Base-by-base conservation (phyloP, 2,888 invertebrate species). In the Nebria salina region DNA sequence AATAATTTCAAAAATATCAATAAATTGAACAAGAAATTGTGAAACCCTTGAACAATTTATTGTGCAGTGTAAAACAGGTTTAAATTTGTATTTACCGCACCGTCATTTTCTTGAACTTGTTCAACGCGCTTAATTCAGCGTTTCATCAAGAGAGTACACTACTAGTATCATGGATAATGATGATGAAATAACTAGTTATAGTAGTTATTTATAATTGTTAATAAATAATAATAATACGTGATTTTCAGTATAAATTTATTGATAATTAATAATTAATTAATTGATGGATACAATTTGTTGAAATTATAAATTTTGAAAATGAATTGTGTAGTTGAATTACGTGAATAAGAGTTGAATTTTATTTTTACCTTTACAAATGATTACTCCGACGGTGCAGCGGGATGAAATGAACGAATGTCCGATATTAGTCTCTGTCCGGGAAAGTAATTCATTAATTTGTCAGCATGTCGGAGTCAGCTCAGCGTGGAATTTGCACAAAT, bases 381-480 rank as follows among this genome's bases (percentile, higher is more conserved):
- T 73, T 20, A 73, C 65, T 72, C 72, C 64, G 72, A 77, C 77
- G 65, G 72, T 78, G 73, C 73, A 73, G 41, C 65, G 72, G 78
- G 54, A 76, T 78, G 78, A 72, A 78, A 78, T 78, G 78, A 78
- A 78, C 65, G 78, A 78, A 78, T 72, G 78, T 64, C 64, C 41
- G 64, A 65, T 78, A 78, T 78, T 78, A 65, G 78, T 78, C 78
- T 73, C 72, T 78, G 78, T 78, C 78, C 64, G 65, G 41, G 65
- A 73, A 25, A 64, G 78, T 78, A 78, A 78, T 78, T 78, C 78
- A 78, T 78, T 78, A 73, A 78, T 78, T 78, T 78, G 78, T 78
- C 78, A 78, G 78, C 78, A 65, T 41, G 78, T 65, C 78, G 65
- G 42, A 73, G 65, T 54, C 68, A 65, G 70, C 65, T 65, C 65